phyloP scores from a whole-genome alignment of 2,113 vertebrate species.

The Bubo bubo region DNA sequence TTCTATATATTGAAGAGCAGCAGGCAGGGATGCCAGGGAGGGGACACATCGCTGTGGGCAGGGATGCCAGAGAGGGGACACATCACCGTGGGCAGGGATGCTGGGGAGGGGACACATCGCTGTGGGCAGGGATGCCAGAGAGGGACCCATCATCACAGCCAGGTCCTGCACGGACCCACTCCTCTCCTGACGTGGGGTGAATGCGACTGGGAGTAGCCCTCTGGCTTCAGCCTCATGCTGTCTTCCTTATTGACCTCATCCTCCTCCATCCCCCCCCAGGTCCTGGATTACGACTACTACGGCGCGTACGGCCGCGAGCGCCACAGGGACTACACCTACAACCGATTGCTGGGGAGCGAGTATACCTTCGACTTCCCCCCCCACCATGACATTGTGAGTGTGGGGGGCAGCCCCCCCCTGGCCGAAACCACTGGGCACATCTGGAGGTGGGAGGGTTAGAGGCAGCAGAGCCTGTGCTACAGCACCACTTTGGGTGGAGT shows the following conservation, averaged over 20 bases:
- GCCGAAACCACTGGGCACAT: neutral
- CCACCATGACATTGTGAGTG: slow-evolving; percentile 85
- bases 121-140: fast-evolving
- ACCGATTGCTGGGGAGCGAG: slow-evolving; percentile 80
- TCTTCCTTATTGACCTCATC: neutral
- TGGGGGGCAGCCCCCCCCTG: fast-evolving
- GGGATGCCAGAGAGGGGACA: fast-evolving
- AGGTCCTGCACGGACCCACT: fast-evolving
- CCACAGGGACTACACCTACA: slow-evolving; percentile 81
- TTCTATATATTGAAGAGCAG: neutral
- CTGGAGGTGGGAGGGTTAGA: fast-evolving
- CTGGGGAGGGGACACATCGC: neutral
- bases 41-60: fast-evolving
- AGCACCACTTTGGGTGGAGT: fast-evolving
- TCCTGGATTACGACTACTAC: slow-evolving; percentile 90
- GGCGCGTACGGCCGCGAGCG: slow-evolving; percentile 79
- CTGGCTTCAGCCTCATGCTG: neutral
- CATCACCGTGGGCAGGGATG: fast-evolving
- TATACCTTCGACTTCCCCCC: slow-evolving; percentile 94
- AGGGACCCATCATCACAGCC: neutral
- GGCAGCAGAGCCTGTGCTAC: neutral
- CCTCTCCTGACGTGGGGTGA: neutral
- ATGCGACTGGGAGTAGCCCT: fast-evolving
- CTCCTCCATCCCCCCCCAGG: slow-evolving; percentile 54
- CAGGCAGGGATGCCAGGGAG: neutral